Conservation (phyloP, 1,140 invertebrate genomes). For the Drosophila navojoa region DNA sequence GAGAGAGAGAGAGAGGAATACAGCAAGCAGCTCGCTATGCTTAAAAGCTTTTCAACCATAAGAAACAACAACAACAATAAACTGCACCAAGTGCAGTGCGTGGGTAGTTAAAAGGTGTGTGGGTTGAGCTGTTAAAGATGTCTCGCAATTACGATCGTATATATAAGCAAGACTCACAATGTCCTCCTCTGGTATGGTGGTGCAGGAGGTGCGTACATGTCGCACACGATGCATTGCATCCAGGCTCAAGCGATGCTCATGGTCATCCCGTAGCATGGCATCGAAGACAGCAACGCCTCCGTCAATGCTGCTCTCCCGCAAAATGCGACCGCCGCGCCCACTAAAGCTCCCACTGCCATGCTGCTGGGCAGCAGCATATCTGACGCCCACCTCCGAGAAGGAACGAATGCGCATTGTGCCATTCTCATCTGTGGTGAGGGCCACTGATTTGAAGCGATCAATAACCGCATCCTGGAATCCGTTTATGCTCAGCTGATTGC, state of each 20-base stretch:
- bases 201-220: conserved; percentile 77
- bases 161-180: conserved; percentile 59
- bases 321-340: conserved; percentile 66
- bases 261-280: conserved; percentile 62
- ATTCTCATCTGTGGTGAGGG: conserved; percentile 73
- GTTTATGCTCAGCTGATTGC: conserved; percentile 76
- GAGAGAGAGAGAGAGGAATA: neutral
- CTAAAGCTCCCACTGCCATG: conserved; percentile 50
- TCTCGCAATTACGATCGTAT: conserved; percentile 1
- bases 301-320: conserved; percentile 72
- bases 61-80: neutral
- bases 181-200: conserved; percentile 80
- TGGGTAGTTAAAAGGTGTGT: neutral
- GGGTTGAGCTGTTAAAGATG: neutral
- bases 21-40: too few species aligned
- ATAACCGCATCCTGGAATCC: conserved; percentile 77
- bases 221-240: conserved; percentile 73
- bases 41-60: conserved; percentile 41
- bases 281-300: conserved; percentile 72
- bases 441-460: conserved; percentile 78
- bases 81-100: neutral
- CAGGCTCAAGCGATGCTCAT: conserved; percentile 75
- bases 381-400: conserved; percentile 72
- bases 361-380: conserved; percentile 41
- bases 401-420: conserved; percentile 79